These are phyloP conservation scores for Hanleya hanleyi DNA, from an alignment of 2,888 invertebrate genomes.

Conservation along the genomic window DNA sequence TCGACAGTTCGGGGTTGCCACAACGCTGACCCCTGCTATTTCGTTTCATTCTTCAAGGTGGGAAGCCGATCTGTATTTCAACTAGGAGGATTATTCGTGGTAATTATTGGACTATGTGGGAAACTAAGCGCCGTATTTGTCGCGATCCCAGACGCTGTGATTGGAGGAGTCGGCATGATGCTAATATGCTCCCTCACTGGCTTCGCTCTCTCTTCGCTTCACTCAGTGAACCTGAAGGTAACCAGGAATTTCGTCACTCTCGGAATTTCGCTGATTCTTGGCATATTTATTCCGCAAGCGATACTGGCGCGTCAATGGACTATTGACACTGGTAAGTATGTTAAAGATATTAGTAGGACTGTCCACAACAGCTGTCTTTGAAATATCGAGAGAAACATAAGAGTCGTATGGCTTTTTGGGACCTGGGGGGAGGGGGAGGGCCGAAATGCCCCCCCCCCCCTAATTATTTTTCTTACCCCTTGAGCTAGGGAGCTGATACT, in stretches of 20 bases:
- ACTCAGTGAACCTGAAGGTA: not conserved
- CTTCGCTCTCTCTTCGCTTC: not conserved
- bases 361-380: no score
- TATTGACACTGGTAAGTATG: not conserved
- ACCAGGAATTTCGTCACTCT: not conserved
- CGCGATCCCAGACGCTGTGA: not conserved
- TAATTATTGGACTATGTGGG: not conserved
- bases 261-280: not conserved
- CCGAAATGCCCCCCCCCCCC: no score
- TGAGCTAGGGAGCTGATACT: no score
- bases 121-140: conserved; percentile 1
- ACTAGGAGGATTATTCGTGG: not conserved
- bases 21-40: no score
- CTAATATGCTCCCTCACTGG: not conserved
- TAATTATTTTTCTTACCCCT: no score
- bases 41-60: no score
- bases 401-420: no score
- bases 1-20: no score
- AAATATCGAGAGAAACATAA: no score
- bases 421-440: no score
- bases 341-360: not conserved
- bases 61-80: not conserved
- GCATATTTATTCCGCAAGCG: not conserved
- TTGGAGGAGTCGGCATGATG: not conserved
- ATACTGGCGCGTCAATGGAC: not conserved